phyloP scores from a whole-genome alignment of 2,888 invertebrate species.

The Conops quadrifasciatus region DNA sequence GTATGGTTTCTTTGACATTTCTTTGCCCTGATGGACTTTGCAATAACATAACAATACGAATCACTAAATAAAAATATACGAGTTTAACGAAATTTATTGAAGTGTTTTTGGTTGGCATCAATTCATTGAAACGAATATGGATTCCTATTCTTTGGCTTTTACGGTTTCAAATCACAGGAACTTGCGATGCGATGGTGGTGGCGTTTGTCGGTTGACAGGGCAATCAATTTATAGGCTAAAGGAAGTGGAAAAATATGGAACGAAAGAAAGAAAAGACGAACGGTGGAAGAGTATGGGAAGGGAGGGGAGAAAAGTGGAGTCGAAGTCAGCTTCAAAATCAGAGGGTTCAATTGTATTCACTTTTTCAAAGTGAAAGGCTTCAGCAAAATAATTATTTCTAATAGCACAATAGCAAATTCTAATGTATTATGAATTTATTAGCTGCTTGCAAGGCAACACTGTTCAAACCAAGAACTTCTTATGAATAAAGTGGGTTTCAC shows the following conservation, averaged over 20 bases:
- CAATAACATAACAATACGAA: background rate
- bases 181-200: background rate
- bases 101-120: slow-evolving; percentile 1
- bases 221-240: background rate
- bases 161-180: background rate
- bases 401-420: too few relatives aligned
- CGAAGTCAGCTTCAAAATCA: background rate
- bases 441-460: too few relatives aligned
- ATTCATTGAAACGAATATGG: background rate
- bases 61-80: background rate
- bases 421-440: too few relatives aligned
- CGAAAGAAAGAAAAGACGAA: background rate
- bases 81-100: slow-evolving; percentile 3
- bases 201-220: background rate
- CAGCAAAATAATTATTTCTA: too few relatives aligned
- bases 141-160: background rate
- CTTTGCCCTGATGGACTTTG: background rate
- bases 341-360: background rate
- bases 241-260: background rate
- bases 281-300: background rate
- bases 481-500: too few relatives aligned
- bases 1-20: background rate
- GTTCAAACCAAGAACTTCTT: too few relatives aligned
- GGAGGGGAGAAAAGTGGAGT: background rate
- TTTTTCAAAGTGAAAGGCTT: background rate